phyloP scores from a whole-genome alignment of 1,140 invertebrate genomes.

The Hormaphis cornu region DNA sequence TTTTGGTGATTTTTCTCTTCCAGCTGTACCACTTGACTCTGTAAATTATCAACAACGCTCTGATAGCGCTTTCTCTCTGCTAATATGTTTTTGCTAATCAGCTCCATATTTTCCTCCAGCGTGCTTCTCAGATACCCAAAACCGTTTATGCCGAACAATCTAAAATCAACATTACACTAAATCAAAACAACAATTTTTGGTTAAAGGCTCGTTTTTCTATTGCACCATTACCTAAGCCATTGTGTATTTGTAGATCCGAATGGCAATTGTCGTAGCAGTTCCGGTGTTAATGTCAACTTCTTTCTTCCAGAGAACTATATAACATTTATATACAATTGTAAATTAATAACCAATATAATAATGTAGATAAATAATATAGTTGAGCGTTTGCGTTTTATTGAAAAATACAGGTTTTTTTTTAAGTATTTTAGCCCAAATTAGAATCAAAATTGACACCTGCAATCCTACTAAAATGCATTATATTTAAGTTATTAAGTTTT shows the following conservation, averaged over 20 bases:
- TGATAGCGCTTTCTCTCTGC: neutral
- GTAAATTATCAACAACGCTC: neutral
- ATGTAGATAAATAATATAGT: no score
- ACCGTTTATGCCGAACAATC: neutral
- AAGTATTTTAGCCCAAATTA: no score
- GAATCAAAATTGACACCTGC: no score
- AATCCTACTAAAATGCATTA: no score
- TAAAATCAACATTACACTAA: slow-evolving; percentile 9
- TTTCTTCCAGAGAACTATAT: neutral
- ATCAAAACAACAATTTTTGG: neutral
- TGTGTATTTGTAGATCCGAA: neutral
- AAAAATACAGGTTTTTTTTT: no score
- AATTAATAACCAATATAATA: no score
- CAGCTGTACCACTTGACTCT: slow-evolving; percentile 10
- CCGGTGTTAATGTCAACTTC: neutral
- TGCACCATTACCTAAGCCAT: no score
- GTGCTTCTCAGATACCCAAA: neutral
- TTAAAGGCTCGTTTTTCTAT: no score
- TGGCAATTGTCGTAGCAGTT: neutral
- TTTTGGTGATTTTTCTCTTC: neutral
- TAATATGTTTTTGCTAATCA: neutral
- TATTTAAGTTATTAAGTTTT: no score
- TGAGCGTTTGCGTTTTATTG: no score
- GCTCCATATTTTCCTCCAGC: neutral
- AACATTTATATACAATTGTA: neutral